Evolutionary conservation across 1,140 invertebrate species (phyloP), one percentile per base, ranked within the genome.

Genomic region (Plodia interpunctella): DNA sequence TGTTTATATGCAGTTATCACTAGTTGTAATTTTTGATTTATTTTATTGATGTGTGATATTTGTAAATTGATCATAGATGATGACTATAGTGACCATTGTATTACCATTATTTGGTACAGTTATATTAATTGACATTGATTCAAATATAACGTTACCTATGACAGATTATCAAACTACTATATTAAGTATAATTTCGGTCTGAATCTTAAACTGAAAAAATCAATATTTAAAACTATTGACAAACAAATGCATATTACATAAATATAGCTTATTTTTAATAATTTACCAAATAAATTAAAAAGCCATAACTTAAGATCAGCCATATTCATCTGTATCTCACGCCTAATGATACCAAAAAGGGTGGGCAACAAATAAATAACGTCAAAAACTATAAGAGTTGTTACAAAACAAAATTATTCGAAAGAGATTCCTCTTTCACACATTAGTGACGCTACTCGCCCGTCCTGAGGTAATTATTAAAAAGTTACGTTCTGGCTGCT

Each of bases 391-490:
- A 83, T 83, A 85, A 77, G 74, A 75, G 74, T 65, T 78, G 70
- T 80, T 77, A 71, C 80, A 84, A 86, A 88, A 86, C 76, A 86
- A 77, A 88, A 82, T 84, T 82, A 88, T 85, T 83, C 78, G 67
- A 70, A 74, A 78, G 77, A 77, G 70, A 76, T 74, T 67, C 72
- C 77, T 78, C 80, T 83, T 87, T 87, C 76, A 85, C 76, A 83
- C 76, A 88, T 88, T 87, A 86, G 86, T 81, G 74, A 78, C 75
- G 86, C 81, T 79, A 83, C 85, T 88, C 82, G 74, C 69, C 80
- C n/a, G n/a, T 74, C 72, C 69, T 63, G 68, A 59, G 72, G 72
- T 84, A 85, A 87, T 87, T 88, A 87, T 87, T 87, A 83, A 86
- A 87, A 87, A 83, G 80, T 81, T 81, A 78, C 75, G 78, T 83